Evolutionary conservation across 2,888 invertebrate genomes (phyloP), one percentile per base, ranked within the genome.

Genomic region (Drosophila macrospina): DNA sequence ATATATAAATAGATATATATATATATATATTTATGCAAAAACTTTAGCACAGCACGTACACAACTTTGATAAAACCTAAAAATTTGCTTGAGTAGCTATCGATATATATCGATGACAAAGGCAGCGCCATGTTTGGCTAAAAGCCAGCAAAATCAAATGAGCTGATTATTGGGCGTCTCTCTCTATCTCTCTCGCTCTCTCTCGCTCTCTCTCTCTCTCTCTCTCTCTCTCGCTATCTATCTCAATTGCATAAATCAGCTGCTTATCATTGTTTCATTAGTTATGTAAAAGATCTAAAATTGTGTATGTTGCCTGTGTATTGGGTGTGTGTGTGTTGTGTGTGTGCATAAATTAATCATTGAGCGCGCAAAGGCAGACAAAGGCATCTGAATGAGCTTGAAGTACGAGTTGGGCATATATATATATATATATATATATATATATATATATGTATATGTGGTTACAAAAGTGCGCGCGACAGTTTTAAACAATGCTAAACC

Each of bases 301-400:
- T 11, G 41, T n/a, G 16, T 39, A 15, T 32, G n/a, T 4, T n/a
- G 11, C 4, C 15, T 41, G 24, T 34, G 47, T 30, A 4, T 30
- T 42, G 13, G 34, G 30, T 47, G 41, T 28, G 39, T 34, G 39
- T 41, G 37, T 39, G 32, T 37, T 20, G 59, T 45, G 60, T 30
- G 52, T 55, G 42, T 13, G 68, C 68, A 78, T 78, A 82, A 82
- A 83, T 88, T 88, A 86, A 80, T 88, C 86, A 82, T 83, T 86
- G 84, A 76, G 67, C 74, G 34, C 51, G 54, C 55, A 62, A 62
- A 57, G 54, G n/a, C n/a, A n/a, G 32, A 61, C 50, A 59, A 64
- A 62, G 52, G 63, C 65, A 55, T 57, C 44, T 60, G 59, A 11
- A 34, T 42, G 42, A 11, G 48, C 32, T 47, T 51, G 45, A 45